Evolutionary conservation across 2,888 invertebrate species (phyloP), one percentile per base, ranked within the genome.

Genomic region (Synergus japonicus): DNA sequence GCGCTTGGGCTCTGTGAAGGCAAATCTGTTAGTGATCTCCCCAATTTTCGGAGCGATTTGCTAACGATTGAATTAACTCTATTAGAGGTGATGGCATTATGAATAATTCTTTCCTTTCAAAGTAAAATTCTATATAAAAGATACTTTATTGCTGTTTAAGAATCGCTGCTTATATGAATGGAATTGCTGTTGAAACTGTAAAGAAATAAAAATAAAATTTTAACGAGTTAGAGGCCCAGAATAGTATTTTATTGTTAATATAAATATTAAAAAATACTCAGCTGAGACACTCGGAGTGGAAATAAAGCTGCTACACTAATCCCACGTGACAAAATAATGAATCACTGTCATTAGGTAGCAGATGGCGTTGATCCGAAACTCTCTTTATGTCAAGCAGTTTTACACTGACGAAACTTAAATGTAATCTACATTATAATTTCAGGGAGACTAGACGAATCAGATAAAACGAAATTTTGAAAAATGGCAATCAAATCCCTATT

Each of bases 1-100:
- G 84, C 82, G 82, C 82, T 84, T 79, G 79, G 46, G 76, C 49
- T 81, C 67, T 76, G 63, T 76, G n/a, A 46, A 66, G 41, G 15
- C 73, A 73, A 73, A 73, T 73, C 73, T 73, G 29, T 49, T 73
- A 54, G 54, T 37, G 37, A 29, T 37, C 54, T 73, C 46, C 15
- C 29, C 37, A 73, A 54, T 73, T 73, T 73, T 73, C 66, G 10
- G 12, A 15, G n/a, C 43, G 10, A 66, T 66, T 66, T 66, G n/a
- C 37, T 73, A 54, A 73, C 73, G 54, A 73, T 58, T 73, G 37
- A 73, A 73, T 73, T 73, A 73, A n/a, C 29, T 73, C 29, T 49
- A 73, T 54, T 54, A 54, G 22, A 46, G 54, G n/a, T 73, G 54
- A 73, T 54, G 73, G 29, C 73, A 73, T 29, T 49, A 29, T 46